These are phyloP conservation scores for Altica lythri DNA, from an alignment of 2,888 invertebrate genomes.

Conservation along the genomic window DNA sequence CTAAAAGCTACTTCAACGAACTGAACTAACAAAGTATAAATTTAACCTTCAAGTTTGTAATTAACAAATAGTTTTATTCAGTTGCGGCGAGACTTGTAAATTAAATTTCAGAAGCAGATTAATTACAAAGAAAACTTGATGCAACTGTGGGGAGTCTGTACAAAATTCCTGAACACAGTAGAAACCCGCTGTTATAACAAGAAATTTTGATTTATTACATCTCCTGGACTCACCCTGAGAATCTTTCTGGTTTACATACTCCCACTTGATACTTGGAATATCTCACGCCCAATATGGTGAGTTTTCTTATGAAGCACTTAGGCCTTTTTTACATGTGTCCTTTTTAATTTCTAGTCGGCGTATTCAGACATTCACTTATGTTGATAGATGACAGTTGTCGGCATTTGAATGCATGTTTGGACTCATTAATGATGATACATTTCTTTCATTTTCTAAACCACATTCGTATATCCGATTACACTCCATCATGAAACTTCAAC, in stretches of 20 bases:
- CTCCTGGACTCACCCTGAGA: conserved; percentile 39
- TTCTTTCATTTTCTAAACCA: conserved; percentile 34
- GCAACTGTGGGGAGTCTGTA: conserved; percentile 46
- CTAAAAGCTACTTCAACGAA: no score
- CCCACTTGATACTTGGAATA: conserved; percentile 46
- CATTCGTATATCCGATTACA: conserved; percentile 32
- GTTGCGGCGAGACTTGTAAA: no score
- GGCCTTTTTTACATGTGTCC: conserved; percentile 46
- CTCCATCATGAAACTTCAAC: conserved; percentile 27
- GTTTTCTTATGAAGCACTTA: conserved; percentile 36
- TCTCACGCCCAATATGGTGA: conserved; percentile 48
- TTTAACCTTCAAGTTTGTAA: no score
- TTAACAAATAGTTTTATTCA: no score
- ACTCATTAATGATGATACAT: conserved; percentile 43
- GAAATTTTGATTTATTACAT: conserved; percentile 49
- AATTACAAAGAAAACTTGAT: conserved; percentile 51
- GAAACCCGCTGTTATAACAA: conserved; percentile 51
- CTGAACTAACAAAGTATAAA: no score
- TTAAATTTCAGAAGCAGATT: conserved; percentile 54
- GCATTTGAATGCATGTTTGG: conserved; percentile 48
- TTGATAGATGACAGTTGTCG: conserved; percentile 41
- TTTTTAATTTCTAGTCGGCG: conserved; percentile 45
- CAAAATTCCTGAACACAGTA: conserved; percentile 47
- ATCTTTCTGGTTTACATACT: conserved; percentile 48
- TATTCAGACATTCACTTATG: conserved; percentile 51